Evolutionary conservation across 2,797 vertebrate species (phyloP), one percentile per base, ranked within the genome.

Genomic region (Dromococcyx pavoninus): DNA sequence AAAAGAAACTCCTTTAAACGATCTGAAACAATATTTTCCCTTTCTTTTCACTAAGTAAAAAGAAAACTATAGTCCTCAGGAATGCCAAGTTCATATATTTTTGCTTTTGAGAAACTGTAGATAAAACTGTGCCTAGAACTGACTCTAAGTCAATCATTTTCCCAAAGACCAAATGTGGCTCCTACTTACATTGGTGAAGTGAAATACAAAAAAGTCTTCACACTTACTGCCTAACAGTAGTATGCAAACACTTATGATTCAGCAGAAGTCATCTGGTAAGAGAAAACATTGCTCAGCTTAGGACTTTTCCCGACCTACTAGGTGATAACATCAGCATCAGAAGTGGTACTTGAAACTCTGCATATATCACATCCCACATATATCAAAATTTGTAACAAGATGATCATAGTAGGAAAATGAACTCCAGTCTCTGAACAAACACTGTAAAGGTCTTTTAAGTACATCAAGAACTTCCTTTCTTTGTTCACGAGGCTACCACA

Each of bases 361-460:
- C 30, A 50, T 0, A 0, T 22, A 35, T 57, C 46, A 48, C 23
- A 57, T 8, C 33, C 13, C 43, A 33, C 0, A 0, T 3, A 30
- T 7, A 60, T 58, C 11, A 27, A 86, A 37, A 13, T 72, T 48
- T 46, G 10, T 41, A 51, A 61, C 16, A 57, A 86, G 32, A 44
- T 41, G 13, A 41, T 30, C 10, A 18, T 4, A n/a, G 28, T 11
- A 66, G 30, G 17, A 67, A 79, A 39, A 76, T 48, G n/a, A 73
- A 51, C 5, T 14, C 74, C 44, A 64, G 37, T 7, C 32, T 57
- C 57, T n/a, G 72, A 46, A 69, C n/a, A 88, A 54, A 8, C 86
- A 46, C 6, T 39, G 3, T 14, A 74, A 64, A 79, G 5, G 16
- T 65, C 37, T 74, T 87, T 23, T 46, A 57, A 61, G 25, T 30